phyloP scores from a whole-genome alignment of 2,113 vertebrate species.

The Nothocercus julius region DNA sequence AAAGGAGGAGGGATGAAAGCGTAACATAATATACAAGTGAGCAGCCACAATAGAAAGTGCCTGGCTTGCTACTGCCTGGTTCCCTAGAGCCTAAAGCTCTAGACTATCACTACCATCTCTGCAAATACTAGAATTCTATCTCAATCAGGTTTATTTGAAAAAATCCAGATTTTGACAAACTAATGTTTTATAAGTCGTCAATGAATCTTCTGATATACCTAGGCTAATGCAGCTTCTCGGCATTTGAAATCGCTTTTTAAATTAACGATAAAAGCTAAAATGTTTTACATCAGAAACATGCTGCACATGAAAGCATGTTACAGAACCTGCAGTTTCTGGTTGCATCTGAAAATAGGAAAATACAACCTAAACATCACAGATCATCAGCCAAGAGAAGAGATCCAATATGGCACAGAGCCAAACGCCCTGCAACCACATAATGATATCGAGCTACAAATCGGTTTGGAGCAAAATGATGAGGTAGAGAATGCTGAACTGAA shows the following conservation, averaged over 20 bases:
- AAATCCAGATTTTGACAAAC: not conserved
- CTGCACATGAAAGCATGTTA: not conserved
- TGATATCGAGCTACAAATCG: slow-evolving; percentile 2
- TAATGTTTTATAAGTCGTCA: too few species aligned
- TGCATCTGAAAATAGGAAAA: slow-evolving; percentile 49
- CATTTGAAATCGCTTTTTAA: not conserved
- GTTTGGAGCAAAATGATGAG: not conserved
- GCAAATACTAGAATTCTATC: not conserved
- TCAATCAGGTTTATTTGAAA: not conserved
- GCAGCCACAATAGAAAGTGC: not conserved
- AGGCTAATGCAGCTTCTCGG: not conserved
- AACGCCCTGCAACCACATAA: slow-evolving; percentile 2
- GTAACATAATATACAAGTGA: not conserved
- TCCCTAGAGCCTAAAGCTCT: not conserved
- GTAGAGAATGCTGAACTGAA: not conserved
- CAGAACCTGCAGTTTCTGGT: slow-evolving; percentile 17
- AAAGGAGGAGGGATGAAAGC: not conserved
- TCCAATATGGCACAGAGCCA: not conserved
- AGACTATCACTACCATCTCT: not conserved
- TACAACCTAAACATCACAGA: slow-evolving; percentile 20
- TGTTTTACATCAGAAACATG: not conserved
- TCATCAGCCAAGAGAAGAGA: slow-evolving; percentile 9
- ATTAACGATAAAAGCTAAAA: not conserved
- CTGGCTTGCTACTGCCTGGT: not conserved
- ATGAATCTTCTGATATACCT: too few species aligned